Base-by-base conservation (phyloP, 2,888 invertebrate genomes). In the Ypsolopha scabrella region DNA sequence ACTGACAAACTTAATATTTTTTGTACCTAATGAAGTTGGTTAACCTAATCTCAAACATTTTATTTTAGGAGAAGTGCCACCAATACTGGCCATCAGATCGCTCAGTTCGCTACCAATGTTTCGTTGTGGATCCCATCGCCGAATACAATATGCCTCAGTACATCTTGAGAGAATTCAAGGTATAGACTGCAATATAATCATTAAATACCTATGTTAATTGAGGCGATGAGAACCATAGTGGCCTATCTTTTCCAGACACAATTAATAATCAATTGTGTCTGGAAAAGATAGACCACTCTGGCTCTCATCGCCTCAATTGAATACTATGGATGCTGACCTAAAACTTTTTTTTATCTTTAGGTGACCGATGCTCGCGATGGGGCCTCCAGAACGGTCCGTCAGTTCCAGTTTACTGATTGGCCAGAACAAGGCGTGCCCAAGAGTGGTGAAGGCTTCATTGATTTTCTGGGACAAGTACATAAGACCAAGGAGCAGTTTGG, bases 101-200 rank as follows among this genome's bases (percentile, higher is more conserved):
- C 64, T 98, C 98, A 36, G 96, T 97, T 41, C 92, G 98, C 56
- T 99, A 98, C 85, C 97, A 98, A 74, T 98, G 96, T 80, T 98
- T 97, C 79, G 98, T 99, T 46, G 98, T 99, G 24, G 99, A 99
- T 80, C 99, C 99, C 9, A 98, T 99, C 67, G 98, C 99, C 6
- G 99, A 99, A 79, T 99, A 99, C 82, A 98, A 99, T 79, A 99
- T 99, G 98, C 98, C 98, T 36, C 97, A 98, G 78, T 99, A 99
- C 78, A 97, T 99, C 71, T 89, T 99, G 69, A 90, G 99, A 64
- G 99, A 99, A 87, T 99, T 99, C 87, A 99, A 99, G 90, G 90
- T 90, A 64, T 54, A 6, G 43, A 41, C 14, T 34, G 33, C 34
- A 34, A 41, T 38, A 41, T n/a, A 11, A 33, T n/a, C 10, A 24